These are phyloP conservation scores for Calliphora vomitoria DNA, from an alignment of 2,888 invertebrate genomes.

Conservation along the genomic window DNA sequence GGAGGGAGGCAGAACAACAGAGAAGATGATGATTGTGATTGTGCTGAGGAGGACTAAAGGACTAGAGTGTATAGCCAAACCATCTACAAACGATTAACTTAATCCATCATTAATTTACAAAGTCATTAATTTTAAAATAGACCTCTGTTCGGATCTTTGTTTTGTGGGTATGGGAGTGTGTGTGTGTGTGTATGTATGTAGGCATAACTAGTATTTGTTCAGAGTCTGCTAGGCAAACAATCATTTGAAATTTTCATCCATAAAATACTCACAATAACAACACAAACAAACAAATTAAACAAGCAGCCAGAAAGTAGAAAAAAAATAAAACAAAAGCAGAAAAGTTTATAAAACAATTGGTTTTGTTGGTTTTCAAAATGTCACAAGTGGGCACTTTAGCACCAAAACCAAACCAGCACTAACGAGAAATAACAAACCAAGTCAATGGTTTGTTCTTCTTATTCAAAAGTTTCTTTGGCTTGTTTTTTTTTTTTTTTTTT, in stretches of 20 bases:
- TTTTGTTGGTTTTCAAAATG: conserved; percentile 58
- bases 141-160: conserved; percentile 11
- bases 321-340: not conserved
- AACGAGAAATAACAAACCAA: conserved; percentile 30
- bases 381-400: conserved; percentile 54
- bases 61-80: conserved; percentile 36
- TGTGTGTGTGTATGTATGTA: not conserved
- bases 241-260: conserved; percentile 46
- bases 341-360: conserved; percentile 59
- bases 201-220: not conserved
- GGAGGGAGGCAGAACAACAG: not conserved
- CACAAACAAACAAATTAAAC: conserved; percentile 5
- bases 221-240: not conserved
- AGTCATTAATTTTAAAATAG: conserved; percentile 71
- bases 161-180: not conserved
- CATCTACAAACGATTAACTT: conserved; percentile 65
- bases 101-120: conserved; percentile 71
- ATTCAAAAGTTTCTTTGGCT: not conserved
- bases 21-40: not conserved
- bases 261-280: not conserved
- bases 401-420: conserved; percentile 38
- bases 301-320: not conserved
- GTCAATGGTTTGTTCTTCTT: conserved; percentile 36
- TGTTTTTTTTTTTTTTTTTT: not conserved
- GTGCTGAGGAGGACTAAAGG: conserved; percentile 13